A percentile compares a stretch with the other conserved stretches of the same genome.
Conservation (phyloP, 2,888 invertebrate species). For the Hyposoter dolosus region DNA sequence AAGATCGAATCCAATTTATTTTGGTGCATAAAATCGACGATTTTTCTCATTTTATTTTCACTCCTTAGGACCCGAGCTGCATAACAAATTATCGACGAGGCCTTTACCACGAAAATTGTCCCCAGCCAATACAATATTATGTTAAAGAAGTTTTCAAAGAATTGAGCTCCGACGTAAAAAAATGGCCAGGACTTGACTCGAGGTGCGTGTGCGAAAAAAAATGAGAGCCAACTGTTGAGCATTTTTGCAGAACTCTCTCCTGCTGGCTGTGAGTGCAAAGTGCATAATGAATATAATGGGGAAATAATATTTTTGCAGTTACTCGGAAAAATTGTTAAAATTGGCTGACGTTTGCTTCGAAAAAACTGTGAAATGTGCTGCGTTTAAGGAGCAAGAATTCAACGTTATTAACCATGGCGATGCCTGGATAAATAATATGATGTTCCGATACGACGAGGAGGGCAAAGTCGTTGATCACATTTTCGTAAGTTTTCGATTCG, state of each 20-base stretch:
- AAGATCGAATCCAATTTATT: no score
- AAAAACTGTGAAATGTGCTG: constrained; percentile 56
- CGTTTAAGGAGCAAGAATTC: constrained; percentile 72
- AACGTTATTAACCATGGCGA: constrained; percentile 82
- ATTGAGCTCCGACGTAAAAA: constrained; percentile 69
- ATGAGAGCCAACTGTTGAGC: background rate
- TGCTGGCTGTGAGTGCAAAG: background rate
- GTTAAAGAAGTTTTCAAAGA: constrained; percentile 46
- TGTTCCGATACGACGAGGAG: constrained; percentile 78
- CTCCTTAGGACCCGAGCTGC: constrained; percentile 74
- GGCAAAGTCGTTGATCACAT: constrained; percentile 75
- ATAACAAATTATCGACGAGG: constrained; percentile 71
- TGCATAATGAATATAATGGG: background rate
- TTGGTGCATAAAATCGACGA: no score
- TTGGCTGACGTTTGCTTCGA: constrained; percentile 34
- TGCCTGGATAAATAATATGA: constrained; percentile 81
- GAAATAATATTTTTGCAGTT: constrained; percentile 19
- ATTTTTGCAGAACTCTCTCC: background rate
- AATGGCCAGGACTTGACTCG: constrained; percentile 75
- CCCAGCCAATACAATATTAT: constrained; percentile 66
- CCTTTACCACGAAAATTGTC: constrained; percentile 60
- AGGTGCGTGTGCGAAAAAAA: constrained; percentile 64
- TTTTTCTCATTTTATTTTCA: background rate
- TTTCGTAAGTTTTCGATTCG: constrained; percentile 74
- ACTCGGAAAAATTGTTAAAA: constrained; percentile 55